phyloP scores from a whole-genome alignment of 2,113 vertebrate genomes.

The Muscicapa adusta region DNA sequence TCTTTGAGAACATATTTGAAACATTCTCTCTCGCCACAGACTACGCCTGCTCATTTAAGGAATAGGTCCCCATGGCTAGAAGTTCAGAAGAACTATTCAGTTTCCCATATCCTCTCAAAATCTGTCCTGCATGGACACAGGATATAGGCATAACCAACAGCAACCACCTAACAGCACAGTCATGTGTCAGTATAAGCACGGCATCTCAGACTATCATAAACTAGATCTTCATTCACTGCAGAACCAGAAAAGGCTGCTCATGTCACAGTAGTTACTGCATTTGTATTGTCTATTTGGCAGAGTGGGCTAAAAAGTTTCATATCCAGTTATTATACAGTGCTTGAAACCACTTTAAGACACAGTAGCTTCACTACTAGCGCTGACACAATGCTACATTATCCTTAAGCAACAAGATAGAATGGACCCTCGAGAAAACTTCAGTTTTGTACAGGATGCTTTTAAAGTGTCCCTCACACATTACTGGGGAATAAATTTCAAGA shows the following conservation, averaged over 20 bases:
- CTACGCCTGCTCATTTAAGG: neutral
- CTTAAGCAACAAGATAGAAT: neutral
- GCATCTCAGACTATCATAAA: neutral
- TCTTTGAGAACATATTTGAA: neutral
- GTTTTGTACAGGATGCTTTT: neutral
- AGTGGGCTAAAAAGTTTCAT: accelerated
- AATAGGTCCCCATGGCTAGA: neutral
- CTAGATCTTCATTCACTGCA: neutral
- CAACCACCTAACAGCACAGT: neutral
- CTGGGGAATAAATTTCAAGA: neutral
- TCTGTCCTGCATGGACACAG: neutral
- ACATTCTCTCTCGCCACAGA: neutral
- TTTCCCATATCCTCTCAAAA: neutral
- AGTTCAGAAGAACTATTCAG: neutral
- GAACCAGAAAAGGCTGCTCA: conserved; percentile 36
- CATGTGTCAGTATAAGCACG: accelerated
- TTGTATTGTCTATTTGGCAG: neutral
- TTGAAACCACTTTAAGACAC: neutral
- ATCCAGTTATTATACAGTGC: neutral
- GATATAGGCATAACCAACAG: neutral
- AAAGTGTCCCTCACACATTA: neutral
- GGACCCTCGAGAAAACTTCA: neutral
- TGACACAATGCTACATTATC: neutral
- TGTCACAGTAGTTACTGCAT: neutral
- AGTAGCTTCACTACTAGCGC: neutral